Base-by-base conservation (phyloP, 2,797 vertebrate genomes). In the Premnoplex brunnescens region DNA sequence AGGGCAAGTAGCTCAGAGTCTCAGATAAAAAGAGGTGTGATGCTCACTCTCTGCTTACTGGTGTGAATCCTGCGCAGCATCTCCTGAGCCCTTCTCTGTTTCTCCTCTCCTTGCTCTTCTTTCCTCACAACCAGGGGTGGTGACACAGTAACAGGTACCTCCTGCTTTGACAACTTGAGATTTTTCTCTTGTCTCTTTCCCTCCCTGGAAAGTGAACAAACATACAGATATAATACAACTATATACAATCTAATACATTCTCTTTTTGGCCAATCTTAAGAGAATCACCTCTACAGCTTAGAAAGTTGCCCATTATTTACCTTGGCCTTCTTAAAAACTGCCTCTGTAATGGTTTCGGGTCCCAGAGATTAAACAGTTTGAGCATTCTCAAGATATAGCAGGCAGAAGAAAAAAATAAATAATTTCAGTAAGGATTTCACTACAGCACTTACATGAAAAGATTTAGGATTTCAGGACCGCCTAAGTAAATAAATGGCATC, bases 171-270 rank as follows among this genome's bases (percentile, higher is more conserved):
- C n/a, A 59, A 72, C 32, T 87, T 93, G 52, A 84, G 80, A 85
- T 67, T 77, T 62, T 56, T 96, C 96, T 98, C 97, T 89, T 96
- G 89, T 91, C 81, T 97, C 81, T 98, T 98, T 52, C 86, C 95
- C 69, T 98, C 98, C 88, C 99, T 99, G 95, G 80, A 95, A 95
- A 96, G 92, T 80, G 64, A 91, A 95, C 37, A 96, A 84, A 95
- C 78, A 85, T 62, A 78, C 54, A 76, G 24, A 83, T 71, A 41
- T 89, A 63, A 34, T 39, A 92, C 5, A 77, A 91, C 52, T 16
- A 41, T 36, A 54, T 15, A 21, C 26, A 36, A 28, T 54, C 52
- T 39, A 34, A 41, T 48, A 28, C 16, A 12, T 66, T 58, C 27
- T 46, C 15, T 43, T 94, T 58, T 48, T 58, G 62, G 49, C 9